Evolutionary conservation across 2,113 vertebrate species (phyloP).

Genomic region (Telmatochromis sp.): DNA sequence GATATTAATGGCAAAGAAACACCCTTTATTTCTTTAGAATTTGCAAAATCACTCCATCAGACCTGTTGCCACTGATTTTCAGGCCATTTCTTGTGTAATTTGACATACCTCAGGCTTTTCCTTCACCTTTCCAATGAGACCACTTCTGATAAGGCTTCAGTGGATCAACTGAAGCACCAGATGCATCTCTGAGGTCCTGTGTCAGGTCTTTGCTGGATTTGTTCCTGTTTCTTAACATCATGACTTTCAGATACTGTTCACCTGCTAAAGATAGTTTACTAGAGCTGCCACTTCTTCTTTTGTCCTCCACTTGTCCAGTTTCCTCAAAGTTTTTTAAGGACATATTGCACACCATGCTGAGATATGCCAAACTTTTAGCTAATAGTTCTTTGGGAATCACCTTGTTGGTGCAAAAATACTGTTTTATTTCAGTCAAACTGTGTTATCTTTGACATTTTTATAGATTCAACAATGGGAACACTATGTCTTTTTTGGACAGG

Average conservation of each 20-base stretch:
- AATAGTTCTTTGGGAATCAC: background rate
- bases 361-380: background rate
- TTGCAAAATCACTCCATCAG: background rate
- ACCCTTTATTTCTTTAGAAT: background rate
- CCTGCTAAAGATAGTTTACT: background rate
- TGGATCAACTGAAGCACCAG: background rate
- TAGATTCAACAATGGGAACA: background rate
- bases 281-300: background rate
- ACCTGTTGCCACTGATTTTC: background rate
- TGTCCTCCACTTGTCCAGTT: background rate
- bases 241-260: background rate
- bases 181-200: background rate
- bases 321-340: background rate
- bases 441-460: background rate
- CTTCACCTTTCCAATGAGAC: background rate
- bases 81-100: background rate
- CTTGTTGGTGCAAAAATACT: background rate
- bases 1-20: background rate
- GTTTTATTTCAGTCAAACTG: background rate
- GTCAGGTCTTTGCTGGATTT: background rate
- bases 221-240: background rate
- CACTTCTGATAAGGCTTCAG: background rate
- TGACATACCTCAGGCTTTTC: background rate
- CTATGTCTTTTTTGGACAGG: background rate
- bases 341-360: background rate